Conservation (phyloP, 2,888 invertebrate genomes). For the Ornithoptera alexandrae region DNA sequence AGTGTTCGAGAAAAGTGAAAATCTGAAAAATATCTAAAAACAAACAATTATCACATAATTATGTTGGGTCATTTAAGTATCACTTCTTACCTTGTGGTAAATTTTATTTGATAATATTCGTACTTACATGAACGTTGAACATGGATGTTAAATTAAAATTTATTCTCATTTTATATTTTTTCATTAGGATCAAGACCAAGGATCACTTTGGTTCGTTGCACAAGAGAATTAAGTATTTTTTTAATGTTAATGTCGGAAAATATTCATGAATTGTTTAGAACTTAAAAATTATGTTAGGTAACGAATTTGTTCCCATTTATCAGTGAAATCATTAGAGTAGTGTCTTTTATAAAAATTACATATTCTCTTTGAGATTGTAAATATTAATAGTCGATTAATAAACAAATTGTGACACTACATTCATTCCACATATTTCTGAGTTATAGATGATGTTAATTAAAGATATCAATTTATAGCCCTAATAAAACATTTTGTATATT, state of each 20-base stretch:
- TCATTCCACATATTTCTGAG: background rate
- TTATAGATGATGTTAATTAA: background rate
- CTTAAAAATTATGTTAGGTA: no score
- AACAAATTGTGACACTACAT: background rate
- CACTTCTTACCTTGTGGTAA: conserved; percentile 8
- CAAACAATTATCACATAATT: conserved; percentile 8
- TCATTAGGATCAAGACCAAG: no score
- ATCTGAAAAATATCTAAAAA: conserved; percentile 3
- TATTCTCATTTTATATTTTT: no score
- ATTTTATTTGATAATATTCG: conserved; percentile 33
- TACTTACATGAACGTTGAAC: conserved; percentile 51
- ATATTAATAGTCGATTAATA: no score
- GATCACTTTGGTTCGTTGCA: no score
- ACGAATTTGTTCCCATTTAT: no score
- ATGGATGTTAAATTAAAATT: no score
- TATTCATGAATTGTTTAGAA: no score
- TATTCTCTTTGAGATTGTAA: no score
- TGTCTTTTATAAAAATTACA: conserved; percentile 37
- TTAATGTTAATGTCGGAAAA: no score
- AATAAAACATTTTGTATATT: background rate
- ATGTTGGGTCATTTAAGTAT: conserved; percentile 7
- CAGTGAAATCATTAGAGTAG: no score
- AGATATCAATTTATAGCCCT: background rate
- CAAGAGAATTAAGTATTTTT: no score
- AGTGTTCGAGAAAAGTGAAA: background rate